Conservation (phyloP, 2,888 invertebrate species). For the Chesias legatella region DNA sequence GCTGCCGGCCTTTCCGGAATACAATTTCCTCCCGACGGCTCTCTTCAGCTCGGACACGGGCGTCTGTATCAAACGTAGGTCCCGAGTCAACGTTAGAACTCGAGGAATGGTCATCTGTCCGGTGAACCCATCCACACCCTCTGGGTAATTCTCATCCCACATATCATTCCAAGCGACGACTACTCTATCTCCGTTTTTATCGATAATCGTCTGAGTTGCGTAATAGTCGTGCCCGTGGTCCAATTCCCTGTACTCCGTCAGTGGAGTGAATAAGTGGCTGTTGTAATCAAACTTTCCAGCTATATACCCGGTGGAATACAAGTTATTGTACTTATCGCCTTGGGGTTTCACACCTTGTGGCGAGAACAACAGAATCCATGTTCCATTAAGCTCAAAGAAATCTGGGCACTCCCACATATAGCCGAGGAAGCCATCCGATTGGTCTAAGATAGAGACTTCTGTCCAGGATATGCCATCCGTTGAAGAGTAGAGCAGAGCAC, state of each 20-base stretch:
- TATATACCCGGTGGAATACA: conserved; percentile 67
- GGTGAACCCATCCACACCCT: conserved; percentile 57
- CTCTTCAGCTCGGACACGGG: conserved; percentile 42
- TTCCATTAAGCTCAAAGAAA: conserved; percentile 60
- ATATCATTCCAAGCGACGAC: conserved; percentile 66
- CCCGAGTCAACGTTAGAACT: conserved; percentile 40
- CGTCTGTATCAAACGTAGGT: conserved; percentile 46
- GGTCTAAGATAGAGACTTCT: conserved; percentile 42
- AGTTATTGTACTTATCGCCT: conserved; percentile 56
- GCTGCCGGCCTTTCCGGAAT: conserved; percentile 30
- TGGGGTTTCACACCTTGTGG: conserved; percentile 59
- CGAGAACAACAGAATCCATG: conserved; percentile 61
- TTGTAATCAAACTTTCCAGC: conserved; percentile 61
- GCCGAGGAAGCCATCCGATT: conserved; percentile 57
- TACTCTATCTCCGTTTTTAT: conserved; percentile 44
- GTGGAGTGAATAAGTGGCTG: conserved; percentile 41
- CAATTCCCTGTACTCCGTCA: conserved; percentile 50
- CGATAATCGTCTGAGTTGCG: conserved; percentile 61
- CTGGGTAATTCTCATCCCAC: conserved; percentile 66
- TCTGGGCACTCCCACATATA: conserved; percentile 78
- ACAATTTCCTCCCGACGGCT: conserved; percentile 32
- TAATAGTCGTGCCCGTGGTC: conserved; percentile 70
- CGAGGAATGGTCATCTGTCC: conserved; percentile 64
- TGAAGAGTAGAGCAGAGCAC: conserved; percentile 56
- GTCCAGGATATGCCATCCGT: conserved; percentile 53